A percentile compares a stretch with the other conserved stretches of the same genome.
These are phyloP conservation scores for Neopelma chrysocephalum DNA, from an alignment of 2,797 vertebrate species.

Conservation along the genomic window DNA sequence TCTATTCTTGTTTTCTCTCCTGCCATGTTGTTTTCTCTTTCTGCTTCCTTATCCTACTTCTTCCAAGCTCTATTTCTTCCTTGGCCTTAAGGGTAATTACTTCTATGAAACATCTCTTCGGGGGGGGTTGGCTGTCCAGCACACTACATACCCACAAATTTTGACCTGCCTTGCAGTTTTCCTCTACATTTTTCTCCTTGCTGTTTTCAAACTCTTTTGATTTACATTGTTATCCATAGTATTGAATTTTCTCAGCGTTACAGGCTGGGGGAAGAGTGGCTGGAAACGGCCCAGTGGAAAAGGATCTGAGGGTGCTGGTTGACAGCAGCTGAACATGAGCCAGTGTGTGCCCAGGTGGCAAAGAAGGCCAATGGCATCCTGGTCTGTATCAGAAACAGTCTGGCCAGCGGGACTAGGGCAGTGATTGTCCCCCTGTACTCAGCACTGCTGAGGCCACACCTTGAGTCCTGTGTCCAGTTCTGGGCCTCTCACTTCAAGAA, in stretches of 20 bases:
- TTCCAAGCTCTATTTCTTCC: not conserved
- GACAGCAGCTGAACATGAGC: not conserved
- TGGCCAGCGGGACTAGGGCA: not conserved
- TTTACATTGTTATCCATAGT: not conserved
- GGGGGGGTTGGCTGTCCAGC: accelerated
- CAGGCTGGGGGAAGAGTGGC: not conserved
- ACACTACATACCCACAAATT: not conserved
- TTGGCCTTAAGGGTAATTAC: not conserved
- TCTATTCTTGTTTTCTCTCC: not conserved
- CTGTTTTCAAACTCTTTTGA: not conserved
- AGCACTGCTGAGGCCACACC: not conserved
- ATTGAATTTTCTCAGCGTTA: not conserved
- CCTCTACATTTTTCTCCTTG: not conserved
- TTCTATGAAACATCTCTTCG: not conserved
- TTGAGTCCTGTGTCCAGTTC: not conserved
- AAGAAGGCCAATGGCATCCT: not conserved
- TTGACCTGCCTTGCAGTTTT: not conserved
- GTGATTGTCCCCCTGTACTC: not conserved
- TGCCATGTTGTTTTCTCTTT: not conserved
- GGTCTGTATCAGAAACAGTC: not conserved
- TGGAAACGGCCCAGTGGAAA: not conserved
- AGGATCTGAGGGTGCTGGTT: not conserved
- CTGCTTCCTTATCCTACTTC: not conserved
- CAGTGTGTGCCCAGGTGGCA: not conserved
- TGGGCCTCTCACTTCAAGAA: too few relatives aligned